Conservation (phyloP, 2,888 invertebrate species). For the Heliothis peltigera region DNA sequence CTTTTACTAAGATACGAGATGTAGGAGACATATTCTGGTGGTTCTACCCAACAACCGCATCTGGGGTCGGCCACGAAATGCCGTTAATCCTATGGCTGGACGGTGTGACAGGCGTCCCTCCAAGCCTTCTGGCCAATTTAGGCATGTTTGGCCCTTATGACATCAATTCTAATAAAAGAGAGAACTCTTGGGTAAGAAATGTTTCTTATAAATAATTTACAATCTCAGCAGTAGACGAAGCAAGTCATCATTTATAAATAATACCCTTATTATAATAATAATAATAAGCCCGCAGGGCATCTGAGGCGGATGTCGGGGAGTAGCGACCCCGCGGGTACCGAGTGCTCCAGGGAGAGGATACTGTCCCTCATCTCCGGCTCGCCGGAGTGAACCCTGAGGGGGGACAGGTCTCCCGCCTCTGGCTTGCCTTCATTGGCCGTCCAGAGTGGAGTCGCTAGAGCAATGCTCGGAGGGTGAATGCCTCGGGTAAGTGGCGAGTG, state of each 20-base stretch:
- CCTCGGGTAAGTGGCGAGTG: no score
- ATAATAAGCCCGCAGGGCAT: no score
- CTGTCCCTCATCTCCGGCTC: no score
- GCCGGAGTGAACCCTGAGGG: no score
- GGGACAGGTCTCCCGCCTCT: no score
- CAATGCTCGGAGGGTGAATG: no score
- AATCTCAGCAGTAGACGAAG: neutral
- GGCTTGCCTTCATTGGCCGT: no score
- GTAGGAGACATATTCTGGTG: constrained; percentile 96
- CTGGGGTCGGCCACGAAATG: constrained; percentile 73
- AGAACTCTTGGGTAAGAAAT: constrained; percentile 92
- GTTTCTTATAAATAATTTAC: constrained; percentile 1
- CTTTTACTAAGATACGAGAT: constrained; percentile 92
- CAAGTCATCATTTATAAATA: neutral
- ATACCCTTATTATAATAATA: no score
- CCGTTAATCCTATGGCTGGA: constrained; percentile 96
- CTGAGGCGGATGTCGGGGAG: no score
- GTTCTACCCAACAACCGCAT: constrained; percentile 93
- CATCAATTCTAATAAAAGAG: constrained; percentile 90
- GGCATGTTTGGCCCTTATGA: constrained; percentile 95
- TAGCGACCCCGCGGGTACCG: no score
- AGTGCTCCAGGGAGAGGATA: no score
- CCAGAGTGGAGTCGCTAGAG: no score
- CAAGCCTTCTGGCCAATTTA: constrained; percentile 96
- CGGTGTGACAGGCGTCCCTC: constrained; percentile 95